A percentile compares a stretch with the other conserved stretches of the same genome.
phyloP scores from a whole-genome alignment of 2,888 invertebrate species.

The Clanis bilineata region DNA sequence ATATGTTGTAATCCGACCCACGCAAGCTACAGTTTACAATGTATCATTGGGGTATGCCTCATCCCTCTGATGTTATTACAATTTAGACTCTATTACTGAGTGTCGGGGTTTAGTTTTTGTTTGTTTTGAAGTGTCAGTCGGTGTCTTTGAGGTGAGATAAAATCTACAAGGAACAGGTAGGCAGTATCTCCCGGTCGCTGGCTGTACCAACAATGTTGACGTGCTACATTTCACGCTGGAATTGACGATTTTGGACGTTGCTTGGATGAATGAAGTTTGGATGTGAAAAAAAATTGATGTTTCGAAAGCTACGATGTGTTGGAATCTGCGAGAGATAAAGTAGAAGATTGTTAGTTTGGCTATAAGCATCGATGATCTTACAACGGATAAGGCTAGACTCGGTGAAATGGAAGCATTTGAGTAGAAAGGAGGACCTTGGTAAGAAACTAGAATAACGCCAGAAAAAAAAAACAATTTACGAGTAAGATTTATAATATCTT shows the following conservation, averaged over 20 bases:
- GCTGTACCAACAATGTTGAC: constrained; percentile 43
- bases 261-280: background rate
- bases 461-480: too few relatives aligned
- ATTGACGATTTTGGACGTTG: constrained; percentile 20
- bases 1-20: constrained; percentile 27
- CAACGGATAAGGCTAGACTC: too few relatives aligned
- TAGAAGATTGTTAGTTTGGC: too few relatives aligned
- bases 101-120: background rate
- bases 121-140: constrained; percentile 42
- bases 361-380: too few relatives aligned
- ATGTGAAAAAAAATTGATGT: background rate
- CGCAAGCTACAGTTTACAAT: constrained; percentile 35
- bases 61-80: background rate
- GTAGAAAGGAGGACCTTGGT: too few relatives aligned
- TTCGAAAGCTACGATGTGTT: background rate
- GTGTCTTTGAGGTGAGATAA: constrained; percentile 77
- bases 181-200: constrained; percentile 62
- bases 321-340: too few relatives aligned
- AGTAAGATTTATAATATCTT: too few relatives aligned
- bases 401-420: too few relatives aligned
- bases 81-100: background rate
- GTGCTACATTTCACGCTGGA: constrained; percentile 65
- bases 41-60: constrained; percentile 21
- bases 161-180: constrained; percentile 78
- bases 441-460: too few relatives aligned